Conservation (phyloP, 2,113 vertebrate species). For the Hylia prasina region DNA sequence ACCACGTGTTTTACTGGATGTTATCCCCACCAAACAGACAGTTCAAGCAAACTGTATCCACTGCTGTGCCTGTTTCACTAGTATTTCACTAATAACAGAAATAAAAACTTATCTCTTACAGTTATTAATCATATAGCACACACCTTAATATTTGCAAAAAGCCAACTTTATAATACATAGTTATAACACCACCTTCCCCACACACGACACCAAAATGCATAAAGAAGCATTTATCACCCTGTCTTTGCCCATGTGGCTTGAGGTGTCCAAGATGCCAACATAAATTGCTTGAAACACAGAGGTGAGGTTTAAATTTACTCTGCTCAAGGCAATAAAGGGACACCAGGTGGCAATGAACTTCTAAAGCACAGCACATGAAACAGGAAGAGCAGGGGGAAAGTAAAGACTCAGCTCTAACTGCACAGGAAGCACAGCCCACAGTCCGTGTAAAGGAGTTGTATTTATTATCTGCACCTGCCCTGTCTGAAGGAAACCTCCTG, state of each 20-base stretch:
- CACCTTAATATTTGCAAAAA: no score
- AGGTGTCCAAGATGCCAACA: neutral
- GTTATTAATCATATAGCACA: no score
- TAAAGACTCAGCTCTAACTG: neutral
- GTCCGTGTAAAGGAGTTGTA: neutral
- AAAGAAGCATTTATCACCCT: neutral
- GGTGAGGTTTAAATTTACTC: neutral
- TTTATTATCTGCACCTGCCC: neutral
- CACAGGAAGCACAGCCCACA: neutral
- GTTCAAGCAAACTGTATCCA: no score
- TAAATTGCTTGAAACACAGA: neutral
- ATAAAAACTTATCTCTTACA: no score
- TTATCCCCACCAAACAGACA: no score
- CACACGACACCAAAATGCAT: accelerated
- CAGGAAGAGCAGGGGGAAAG: neutral
- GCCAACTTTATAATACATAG: no score
- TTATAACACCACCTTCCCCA: no score
- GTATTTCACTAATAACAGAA: no score
- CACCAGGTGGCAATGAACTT: neutral
- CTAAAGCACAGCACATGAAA: neutral
- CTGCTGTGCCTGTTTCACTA: no score
- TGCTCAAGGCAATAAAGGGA: neutral
- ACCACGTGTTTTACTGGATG: no score
- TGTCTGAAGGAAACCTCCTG: neutral
- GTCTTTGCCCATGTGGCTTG: neutral